Conservation (phyloP, 2,797 vertebrate species). For the Choloepus didactylus region DNA sequence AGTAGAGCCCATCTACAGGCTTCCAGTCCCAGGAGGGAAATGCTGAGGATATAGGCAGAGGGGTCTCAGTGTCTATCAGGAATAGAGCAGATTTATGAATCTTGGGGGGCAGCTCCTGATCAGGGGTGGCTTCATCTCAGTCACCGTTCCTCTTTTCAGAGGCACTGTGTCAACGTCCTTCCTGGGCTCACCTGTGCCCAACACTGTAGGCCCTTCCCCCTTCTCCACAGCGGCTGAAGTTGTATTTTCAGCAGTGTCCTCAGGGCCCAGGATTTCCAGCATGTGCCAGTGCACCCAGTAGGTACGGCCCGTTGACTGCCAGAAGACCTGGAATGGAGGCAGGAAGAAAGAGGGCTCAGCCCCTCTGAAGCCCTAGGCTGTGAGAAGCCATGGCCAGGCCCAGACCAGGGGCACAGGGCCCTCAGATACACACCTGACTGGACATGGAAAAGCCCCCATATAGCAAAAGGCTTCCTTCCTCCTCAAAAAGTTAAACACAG, state of each 20-base stretch:
- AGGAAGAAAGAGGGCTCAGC: not conserved
- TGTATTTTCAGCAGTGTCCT: constrained; percentile 86
- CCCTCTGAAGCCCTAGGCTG: not conserved
- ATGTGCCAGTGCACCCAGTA: constrained; percentile 96
- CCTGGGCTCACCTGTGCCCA: constrained; percentile 87
- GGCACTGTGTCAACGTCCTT: not conserved
- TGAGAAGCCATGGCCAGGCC: not conserved
- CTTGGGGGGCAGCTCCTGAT: not conserved
- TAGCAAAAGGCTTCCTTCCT: not conserved
- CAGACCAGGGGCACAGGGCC: not conserved
- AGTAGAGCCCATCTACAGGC: constrained; percentile 91
- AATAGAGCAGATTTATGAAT: not conserved
- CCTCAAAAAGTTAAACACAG: too few species aligned
- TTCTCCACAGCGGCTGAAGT: constrained; percentile 90
- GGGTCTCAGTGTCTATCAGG: not conserved
- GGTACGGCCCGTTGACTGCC: constrained; percentile 92
- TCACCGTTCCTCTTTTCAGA: constrained; percentile 2
- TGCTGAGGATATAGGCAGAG: constrained; percentile 84
- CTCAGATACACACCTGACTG: not conserved
- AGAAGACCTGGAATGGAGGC: constrained; percentile 91
- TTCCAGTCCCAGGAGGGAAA: constrained; percentile 92
- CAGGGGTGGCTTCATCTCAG: not conserved
- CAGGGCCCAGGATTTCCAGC: constrained; percentile 93
- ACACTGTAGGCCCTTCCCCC: constrained; percentile 84
- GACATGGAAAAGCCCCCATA: not conserved